Percentiles rank a stretch among this genome's conserved stretches.
Conservation (phyloP, 1,140 invertebrate species). For the Ruditapes philippinarum region DNA sequence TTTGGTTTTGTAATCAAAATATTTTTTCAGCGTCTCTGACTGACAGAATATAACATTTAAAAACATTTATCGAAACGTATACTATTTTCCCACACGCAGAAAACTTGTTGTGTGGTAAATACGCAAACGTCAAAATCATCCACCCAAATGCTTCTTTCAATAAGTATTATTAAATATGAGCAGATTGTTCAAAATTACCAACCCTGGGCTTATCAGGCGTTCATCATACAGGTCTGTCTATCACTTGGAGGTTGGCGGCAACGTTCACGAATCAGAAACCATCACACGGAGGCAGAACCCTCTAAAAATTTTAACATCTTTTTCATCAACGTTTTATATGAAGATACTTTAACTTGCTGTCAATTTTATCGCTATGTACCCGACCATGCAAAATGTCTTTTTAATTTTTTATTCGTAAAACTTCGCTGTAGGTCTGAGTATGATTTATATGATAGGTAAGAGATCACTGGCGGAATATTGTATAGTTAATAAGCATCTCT, state of each 20-base stretch:
- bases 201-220: constrained; percentile 19
- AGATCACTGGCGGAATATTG: constrained; percentile 32
- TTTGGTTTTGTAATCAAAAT: constrained; percentile 67
- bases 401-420: constrained; percentile 65
- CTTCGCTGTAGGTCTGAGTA: constrained; percentile 63
- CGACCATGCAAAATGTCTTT: constrained; percentile 57
- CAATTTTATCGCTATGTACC: constrained; percentile 60
- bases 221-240: constrained; percentile 62
- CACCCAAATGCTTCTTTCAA: constrained; percentile 52
- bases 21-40: constrained; percentile 59
- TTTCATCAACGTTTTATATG: constrained; percentile 59
- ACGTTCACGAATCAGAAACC: constrained; percentile 1
- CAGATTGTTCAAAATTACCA: constrained; percentile 59
- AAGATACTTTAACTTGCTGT: constrained; percentile 53
- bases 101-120: constrained; percentile 54
- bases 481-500: constrained; percentile 31
- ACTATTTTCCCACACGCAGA: constrained; percentile 62
- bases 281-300: constrained; percentile 3
- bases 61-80: constrained; percentile 66
- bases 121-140: constrained; percentile 49
- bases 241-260: constrained; percentile 24
- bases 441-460: constrained; percentile 52
- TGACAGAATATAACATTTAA: constrained; percentile 64
- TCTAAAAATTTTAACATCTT: constrained; percentile 24
- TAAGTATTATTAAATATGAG: constrained; percentile 49